Evolutionary conservation across 2,888 invertebrate genomes (phyloP), one percentile per base, ranked within the genome.

Genomic region (Hoplodrina blanda): DNA sequence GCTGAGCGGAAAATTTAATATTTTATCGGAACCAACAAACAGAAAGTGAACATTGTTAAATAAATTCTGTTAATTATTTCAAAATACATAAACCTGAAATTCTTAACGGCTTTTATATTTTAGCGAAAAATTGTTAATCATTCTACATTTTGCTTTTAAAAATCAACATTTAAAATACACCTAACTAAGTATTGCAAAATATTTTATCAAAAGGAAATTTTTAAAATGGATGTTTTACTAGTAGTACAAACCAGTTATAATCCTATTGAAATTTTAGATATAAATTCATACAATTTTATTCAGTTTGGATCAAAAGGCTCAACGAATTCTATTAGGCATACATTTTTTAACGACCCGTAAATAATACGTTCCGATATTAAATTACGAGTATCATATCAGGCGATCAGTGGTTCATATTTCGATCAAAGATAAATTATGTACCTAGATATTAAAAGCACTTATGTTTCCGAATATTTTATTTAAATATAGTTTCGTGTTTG

Each of bases 381-480:
- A 7, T 8, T 20, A 54, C 33, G 7, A 33, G 33, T 13, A 41
- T 41, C 33, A 13, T 15, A n/a, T 7, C 4, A 49, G 33, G 7
- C 30, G 4, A 53, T 69, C 44, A 68, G 44, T 15, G 15, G 33
- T 54, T 33, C 15, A 55, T 33, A n/a, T 37, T n/a, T 44, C 2
- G 3, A 33, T 20, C 7, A 13, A 30, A 30, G 41, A 11, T 41
- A 41, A 11, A 37, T 7, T 37, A 37, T 37, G 37, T 41, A 41
- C 4, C 11, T 41, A 41, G 2, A 30, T 63, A 63, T 49, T 64
- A 6, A 25, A 65, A 64, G 10, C n/a, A 15, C 13, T 63, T 49
- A n/a, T 30, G 30, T 41, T 41, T 52, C 2, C 1, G 1, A 65
- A 33, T 20, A n/a, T 3, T 50, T 49, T 37, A 30, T 52, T 15